These are phyloP conservation scores for Pyrocephalus nanus DNA, from an alignment of 2,797 vertebrate genomes.

Conservation along the genomic window DNA sequence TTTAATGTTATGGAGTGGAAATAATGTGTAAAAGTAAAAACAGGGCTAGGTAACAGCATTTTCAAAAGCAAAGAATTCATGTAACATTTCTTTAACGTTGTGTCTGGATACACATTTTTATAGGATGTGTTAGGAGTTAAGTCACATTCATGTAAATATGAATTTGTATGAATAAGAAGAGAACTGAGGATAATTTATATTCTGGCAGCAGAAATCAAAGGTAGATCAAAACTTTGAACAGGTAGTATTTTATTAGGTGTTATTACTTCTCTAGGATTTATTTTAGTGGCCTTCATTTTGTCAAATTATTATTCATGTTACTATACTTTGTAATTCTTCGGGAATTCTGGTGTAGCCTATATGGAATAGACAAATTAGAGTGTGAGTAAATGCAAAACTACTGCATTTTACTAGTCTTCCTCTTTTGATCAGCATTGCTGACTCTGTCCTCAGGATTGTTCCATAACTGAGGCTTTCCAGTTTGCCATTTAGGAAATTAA, in stretches of 20 bases:
- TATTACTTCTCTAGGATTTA: slow-evolving; percentile 54
- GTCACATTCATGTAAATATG: background rate
- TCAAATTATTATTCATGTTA: background rate
- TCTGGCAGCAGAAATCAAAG: slow-evolving; percentile 27
- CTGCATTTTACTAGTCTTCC: background rate
- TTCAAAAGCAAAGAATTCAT: background rate
- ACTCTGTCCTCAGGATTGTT: background rate
- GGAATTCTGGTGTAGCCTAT: background rate
- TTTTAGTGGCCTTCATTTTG: slow-evolving; percentile 56
- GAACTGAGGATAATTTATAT: slow-evolving; percentile 17
- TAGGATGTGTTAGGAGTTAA: background rate
- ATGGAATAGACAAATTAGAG: background rate
- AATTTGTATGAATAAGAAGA: background rate
- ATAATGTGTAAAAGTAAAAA: background rate
- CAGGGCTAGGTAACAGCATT: background rate
- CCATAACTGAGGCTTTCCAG: background rate
- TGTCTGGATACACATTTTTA: background rate
- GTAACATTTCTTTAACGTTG: background rate
- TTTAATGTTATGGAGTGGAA: background rate
- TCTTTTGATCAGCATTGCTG: background rate
- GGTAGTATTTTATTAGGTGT: slow-evolving; percentile 60
- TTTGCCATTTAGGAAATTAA: slow-evolving; percentile 11
- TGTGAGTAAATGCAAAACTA: background rate
- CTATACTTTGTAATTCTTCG: background rate
- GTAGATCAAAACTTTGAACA: slow-evolving; percentile 46